phyloP scores from a whole-genome alignment of 2,797 vertebrate genomes.

The Gadopsis marmoratus region DNA sequence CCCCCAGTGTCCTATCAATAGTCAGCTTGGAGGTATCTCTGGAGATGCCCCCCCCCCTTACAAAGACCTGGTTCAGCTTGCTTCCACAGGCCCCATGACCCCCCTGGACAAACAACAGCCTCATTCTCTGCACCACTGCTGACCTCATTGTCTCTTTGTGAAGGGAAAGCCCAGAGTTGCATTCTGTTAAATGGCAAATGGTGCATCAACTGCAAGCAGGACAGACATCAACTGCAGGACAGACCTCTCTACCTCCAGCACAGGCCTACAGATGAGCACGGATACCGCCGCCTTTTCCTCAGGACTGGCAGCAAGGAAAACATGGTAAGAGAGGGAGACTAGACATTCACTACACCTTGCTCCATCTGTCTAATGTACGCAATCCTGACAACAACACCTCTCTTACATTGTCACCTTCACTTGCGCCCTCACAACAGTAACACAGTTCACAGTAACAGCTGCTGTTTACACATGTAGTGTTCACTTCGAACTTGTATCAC shows the following conservation, averaged over 20 bases:
- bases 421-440: neutral
- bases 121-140: conserved; percentile 88
- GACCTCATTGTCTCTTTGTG: conserved; percentile 90
- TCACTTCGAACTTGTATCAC: neutral
- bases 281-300: conserved; percentile 49
- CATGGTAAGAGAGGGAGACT: conserved; percentile 79
- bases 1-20: conserved; percentile 73
- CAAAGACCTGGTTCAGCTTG: conserved; percentile 85
- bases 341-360: conserved; percentile 34
- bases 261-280: conserved; percentile 76
- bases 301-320: conserved; percentile 69
- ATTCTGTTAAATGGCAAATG: conserved; percentile 85
- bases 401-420: conserved; percentile 20
- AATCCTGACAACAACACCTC: conserved; percentile 5
- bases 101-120: conserved; percentile 85
- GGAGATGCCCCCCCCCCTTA: conserved; percentile 80
- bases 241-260: conserved; percentile 62
- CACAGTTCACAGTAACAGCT: conserved; percentile 23
- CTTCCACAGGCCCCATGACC: conserved; percentile 81
- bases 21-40: conserved; percentile 79
- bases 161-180: conserved; percentile 87
- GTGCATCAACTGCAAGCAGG: conserved; percentile 66
- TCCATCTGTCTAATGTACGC: conserved; percentile 35
- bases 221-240: too few relatives aligned
- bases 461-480: conserved; percentile 25